Conservation (phyloP, 2,888 invertebrate genomes). For the Heteromurus nitidus region DNA sequence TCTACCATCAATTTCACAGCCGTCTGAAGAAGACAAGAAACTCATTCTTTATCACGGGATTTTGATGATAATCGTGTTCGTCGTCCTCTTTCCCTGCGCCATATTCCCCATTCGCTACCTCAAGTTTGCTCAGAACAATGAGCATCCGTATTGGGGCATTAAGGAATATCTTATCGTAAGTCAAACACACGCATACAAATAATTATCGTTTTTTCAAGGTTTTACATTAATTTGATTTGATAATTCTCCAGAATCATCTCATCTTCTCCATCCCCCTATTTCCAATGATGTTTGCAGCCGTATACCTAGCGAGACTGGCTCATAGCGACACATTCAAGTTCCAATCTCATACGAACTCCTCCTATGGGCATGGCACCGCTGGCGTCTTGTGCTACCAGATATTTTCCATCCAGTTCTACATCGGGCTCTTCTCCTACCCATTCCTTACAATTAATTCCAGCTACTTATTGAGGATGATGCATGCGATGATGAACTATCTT, state of each 20-base stretch:
- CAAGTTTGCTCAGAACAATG: neutral
- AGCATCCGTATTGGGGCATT: neutral
- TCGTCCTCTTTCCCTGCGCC: neutral
- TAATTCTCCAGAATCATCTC: neutral
- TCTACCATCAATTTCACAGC: neutral
- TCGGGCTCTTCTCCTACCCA: neutral
- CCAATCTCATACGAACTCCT: neutral
- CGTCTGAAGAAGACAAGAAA: neutral
- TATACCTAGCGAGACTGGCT: neutral
- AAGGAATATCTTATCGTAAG: neutral
- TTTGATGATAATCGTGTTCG: neutral
- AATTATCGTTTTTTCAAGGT: neutral
- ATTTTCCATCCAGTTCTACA: neutral
- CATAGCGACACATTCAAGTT: neutral
- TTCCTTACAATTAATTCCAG: neutral
- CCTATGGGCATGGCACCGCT: neutral
- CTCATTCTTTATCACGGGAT: neutral
- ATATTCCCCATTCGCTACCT: neutral
- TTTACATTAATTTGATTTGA: neutral
- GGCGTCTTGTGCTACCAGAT: neutral
- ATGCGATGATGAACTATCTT: neutral
- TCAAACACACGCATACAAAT: neutral
- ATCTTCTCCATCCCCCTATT: neutral
- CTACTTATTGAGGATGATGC: neutral
- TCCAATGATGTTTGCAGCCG: neutral